Evolutionary conservation across 2,113 vertebrate genomes (phyloP), one percentile per base, ranked within the genome.

Genomic region (Himantopus leucocephalus): DNA sequence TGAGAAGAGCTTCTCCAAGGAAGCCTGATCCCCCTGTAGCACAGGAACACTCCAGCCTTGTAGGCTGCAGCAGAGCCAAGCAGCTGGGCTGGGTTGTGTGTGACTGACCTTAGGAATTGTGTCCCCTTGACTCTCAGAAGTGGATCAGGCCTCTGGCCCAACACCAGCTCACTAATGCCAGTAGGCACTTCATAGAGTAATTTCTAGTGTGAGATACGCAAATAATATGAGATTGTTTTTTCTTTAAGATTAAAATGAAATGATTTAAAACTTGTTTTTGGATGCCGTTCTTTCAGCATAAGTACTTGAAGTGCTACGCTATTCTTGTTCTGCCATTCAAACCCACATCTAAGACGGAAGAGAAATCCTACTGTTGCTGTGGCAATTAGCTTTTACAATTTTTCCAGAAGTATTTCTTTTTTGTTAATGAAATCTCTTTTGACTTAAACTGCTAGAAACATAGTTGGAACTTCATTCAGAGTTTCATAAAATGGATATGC

Each of bases 331-430:
- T 91, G 50, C 67, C 45, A 7, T 83, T 75, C 19, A n/a, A 84
- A 97, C 79, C 81, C 81, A 90, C 78, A 88, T 82, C 43, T 91
- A 37, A 94, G 72, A 73, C 50, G 3, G 3, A 90, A 62, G 48
- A 92, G 30, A 85, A 87, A 53, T 92, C 85, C 67, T 70, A 37
- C 60, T 90, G 66, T 95, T 88, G 59, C 68, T 88, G 84, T 90
- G 67, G 85, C 88, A 91, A 70, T 97, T 88, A 92, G 53, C 32
- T 92, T 94, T 94, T 76, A 73, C 74, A 59, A 5, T 82, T 89
- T 89, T 96, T 86, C 67, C 78, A 85, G 66, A 70, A 87, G n/a
- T 90, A 63, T 59, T 93, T 94, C 4, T 59, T 52, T 55, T 64
- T 91, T 83, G 55, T 76, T 56, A 75, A 74, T 82, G 56, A 94